phyloP scores from a whole-genome alignment of 2,888 invertebrate species.

The Tenthredo livida region DNA sequence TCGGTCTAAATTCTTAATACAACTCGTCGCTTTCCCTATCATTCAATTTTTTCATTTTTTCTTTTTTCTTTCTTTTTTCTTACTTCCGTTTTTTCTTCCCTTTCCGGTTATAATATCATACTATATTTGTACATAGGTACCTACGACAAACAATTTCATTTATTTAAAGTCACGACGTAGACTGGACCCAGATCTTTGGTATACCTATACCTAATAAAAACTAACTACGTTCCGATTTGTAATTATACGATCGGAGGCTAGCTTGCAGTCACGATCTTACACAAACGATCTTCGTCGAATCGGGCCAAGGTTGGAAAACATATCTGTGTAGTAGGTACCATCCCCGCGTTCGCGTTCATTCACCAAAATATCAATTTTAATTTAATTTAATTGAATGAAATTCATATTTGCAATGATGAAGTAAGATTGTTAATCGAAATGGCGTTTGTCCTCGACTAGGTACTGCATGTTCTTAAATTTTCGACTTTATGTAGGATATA shows the following conservation, averaged over 20 bases:
- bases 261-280: not conserved
- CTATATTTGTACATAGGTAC: not conserved
- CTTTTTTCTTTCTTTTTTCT: not conserved
- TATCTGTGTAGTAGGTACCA: not conserved
- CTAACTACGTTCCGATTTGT: not conserved
- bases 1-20: slow-evolving; percentile 11
- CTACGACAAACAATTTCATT: not conserved
- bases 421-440: no score
- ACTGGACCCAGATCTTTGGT: not conserved
- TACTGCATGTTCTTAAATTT: not conserved
- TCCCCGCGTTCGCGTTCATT: not conserved
- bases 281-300: not conserved
- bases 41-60: not conserved
- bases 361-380: not conserved
- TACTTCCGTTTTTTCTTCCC: not conserved
- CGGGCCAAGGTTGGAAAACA: slow-evolving; percentile 35
- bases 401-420: no score
- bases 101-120: not conserved
- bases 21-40: slow-evolving; percentile 22
- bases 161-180: not conserved
- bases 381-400: not conserved
- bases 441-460: no score
- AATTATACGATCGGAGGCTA: not conserved
- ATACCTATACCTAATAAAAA: not conserved
- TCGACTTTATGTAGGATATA: not conserved